A percentile compares a stretch with the other conserved stretches of the same genome.
These are phyloP conservation scores for Ameiurus melas DNA, from an alignment of 2,113 vertebrate genomes.

Conservation along the genomic window DNA sequence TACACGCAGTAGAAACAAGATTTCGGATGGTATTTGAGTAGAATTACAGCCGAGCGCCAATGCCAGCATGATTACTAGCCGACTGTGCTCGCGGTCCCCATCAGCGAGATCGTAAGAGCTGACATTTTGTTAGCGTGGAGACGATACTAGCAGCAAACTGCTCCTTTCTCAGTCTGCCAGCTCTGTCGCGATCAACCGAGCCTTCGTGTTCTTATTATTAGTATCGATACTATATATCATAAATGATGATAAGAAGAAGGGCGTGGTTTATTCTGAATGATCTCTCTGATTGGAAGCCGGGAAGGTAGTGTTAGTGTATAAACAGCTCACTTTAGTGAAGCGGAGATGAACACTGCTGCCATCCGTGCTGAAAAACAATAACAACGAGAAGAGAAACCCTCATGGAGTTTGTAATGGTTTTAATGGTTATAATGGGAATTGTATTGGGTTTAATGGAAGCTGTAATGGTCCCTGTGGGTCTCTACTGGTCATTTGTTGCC, in stretches of 20 bases:
- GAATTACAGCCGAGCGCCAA: background rate
- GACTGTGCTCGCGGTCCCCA: background rate
- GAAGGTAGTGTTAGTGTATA: background rate
- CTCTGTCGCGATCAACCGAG: background rate
- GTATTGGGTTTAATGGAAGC: no score
- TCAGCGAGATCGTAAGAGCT: background rate
- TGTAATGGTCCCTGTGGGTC: background rate
- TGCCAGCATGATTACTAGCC: background rate
- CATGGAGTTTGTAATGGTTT: no score
- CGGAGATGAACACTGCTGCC: background rate
- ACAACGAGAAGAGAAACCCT: no score
- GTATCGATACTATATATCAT: background rate
- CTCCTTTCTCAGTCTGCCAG: background rate
- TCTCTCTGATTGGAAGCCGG: background rate
- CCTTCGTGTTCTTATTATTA: background rate
- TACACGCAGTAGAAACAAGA: background rate
- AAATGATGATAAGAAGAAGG: no score
- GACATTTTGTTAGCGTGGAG: constrained; percentile 17
- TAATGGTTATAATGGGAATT: no score
- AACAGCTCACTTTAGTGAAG: background rate
- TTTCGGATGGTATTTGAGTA: no score
- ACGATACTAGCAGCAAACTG: background rate
- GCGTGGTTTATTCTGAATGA: background rate
- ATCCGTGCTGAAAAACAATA: no score
- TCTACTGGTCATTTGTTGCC: no score